Conservation (phyloP, 2,797 vertebrate species). For the Kryptopterus vitreolus region DNA sequence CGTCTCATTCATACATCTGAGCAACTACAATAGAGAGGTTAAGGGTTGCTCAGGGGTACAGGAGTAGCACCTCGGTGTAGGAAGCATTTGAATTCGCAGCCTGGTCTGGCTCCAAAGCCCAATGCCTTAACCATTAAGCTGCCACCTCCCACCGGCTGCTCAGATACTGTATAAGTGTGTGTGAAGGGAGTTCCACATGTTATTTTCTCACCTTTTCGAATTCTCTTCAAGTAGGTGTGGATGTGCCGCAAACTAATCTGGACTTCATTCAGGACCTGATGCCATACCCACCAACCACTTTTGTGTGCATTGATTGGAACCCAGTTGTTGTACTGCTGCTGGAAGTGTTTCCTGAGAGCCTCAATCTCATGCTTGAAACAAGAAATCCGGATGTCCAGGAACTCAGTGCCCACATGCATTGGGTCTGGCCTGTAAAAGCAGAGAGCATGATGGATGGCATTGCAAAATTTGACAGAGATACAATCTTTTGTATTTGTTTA, state of each 20-base stretch:
- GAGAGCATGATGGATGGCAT: neutral
- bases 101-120: no score
- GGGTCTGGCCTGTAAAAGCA: constrained; percentile 68
- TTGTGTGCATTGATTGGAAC: constrained; percentile 75
- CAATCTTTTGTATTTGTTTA: neutral
- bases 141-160: no score
- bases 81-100: no score
- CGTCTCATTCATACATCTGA: no score
- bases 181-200: neutral
- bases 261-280: constrained; percentile 73
- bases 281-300: constrained; percentile 91
- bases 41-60: no score
- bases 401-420: constrained; percentile 80
- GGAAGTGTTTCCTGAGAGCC: constrained; percentile 76
- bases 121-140: no score
- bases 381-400: constrained; percentile 76
- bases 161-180: neutral
- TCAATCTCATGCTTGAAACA: constrained; percentile 76
- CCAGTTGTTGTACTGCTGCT: constrained; percentile 86
- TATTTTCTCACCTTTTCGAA: constrained; percentile 74
- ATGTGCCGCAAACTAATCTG: constrained; percentile 75
- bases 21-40: no score
- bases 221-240: constrained; percentile 82
- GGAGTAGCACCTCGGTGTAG: no score
- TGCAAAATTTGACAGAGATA: no score